Percentiles rank a stretch among this genome's conserved stretches.
Conservation (phyloP, 2,113 vertebrate species). For the Menura novaehollandiae region DNA sequence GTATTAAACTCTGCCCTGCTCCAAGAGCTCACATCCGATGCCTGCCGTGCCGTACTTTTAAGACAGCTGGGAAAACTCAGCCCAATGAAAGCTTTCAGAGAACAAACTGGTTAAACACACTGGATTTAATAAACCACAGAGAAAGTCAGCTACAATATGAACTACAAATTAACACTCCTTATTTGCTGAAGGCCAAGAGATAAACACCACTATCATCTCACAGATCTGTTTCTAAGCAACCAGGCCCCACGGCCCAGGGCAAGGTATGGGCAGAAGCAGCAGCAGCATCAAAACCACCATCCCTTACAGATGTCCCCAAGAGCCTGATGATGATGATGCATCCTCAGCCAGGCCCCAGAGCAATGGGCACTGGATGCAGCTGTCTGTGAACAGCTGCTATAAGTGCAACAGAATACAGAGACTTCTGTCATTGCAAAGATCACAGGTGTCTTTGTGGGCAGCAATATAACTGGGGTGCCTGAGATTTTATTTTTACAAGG, state of each 20-base stretch:
- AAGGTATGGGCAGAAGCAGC: neutral
- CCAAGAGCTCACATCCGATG: neutral
- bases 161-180: neutral
- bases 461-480: neutral
- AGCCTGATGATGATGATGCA: neutral
- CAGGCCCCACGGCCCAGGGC: neutral
- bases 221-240: conserved; percentile 12
- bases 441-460: neutral
- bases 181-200: neutral
- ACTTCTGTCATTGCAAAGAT: neutral
- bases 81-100: neutral
- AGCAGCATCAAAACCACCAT: neutral
- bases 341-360: neutral
- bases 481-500: neutral
- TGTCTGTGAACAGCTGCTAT: neutral
- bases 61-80: neutral
- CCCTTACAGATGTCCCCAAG: neutral
- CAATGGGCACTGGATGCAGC: neutral
- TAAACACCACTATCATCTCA: neutral
- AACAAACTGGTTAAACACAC: neutral
- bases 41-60: neutral
- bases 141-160: neutral
- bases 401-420: neutral
- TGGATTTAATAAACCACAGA: neutral
- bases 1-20: neutral